Evolutionary conservation across 2,797 vertebrate genomes (phyloP), one percentile per base, ranked within the genome.

Genomic region (Rhinoraja longicauda): DNA sequence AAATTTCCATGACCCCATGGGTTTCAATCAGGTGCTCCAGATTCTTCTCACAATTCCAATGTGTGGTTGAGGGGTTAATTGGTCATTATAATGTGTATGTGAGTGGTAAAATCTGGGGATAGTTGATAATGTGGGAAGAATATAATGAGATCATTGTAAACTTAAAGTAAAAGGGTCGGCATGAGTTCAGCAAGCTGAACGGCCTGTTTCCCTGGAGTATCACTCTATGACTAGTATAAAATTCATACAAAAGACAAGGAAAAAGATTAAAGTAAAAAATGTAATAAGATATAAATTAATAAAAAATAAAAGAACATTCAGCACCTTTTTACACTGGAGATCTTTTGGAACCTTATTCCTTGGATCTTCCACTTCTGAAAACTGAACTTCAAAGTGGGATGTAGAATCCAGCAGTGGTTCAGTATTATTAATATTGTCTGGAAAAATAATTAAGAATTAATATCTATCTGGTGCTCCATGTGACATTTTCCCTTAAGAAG

Each of bases 291-390:
- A 88, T n/a, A 88, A 32, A 88, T 36, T 67, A 84, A 21, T 29
- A 88, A 36, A n/a, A 64, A 2, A 88, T 32, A 64, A 9, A 88
- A 36, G 26, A 62, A 64, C 17, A 29, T 45, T 32, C 36, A 9
- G 19, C 59, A 88, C 84, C 84, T 88, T 88, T 36, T 88, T 67
- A 67, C 29, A 62, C 59, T 88, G 84, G n/a, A 88, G 84, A 88
- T 88, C 62, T 9, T 64, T 67, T 67, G 84, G 15, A 21, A 32
- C 32, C 21, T 88, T 59, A 10, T 88, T 88, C 17, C 67, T 32
- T 21, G 0, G n/a, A 2, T 4, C 67, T 67, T 36, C 36, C 84
- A 1, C 62, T 64, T 88, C 67, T 36, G 84, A 67, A 67, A 88
- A 32, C 29, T 17, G 59, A n/a, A 64, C 59, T 64, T 88, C n/a